phyloP scores from a whole-genome alignment of 2,797 vertebrate species.

The Schizopygopsis pylzovi region DNA sequence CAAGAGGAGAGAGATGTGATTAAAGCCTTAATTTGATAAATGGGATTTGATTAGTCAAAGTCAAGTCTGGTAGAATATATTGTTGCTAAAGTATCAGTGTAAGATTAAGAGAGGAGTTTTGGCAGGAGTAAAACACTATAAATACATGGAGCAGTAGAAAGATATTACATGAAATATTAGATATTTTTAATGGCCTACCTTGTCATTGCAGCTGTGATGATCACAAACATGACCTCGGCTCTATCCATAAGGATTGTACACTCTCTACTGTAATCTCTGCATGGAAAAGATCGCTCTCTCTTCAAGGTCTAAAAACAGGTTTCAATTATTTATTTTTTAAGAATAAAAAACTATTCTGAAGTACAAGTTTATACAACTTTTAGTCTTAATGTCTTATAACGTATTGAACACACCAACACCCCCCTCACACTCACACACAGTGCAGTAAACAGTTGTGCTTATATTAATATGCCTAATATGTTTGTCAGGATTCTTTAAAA shows the following conservation, averaged over 20 bases:
- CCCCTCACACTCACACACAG: too few species aligned
- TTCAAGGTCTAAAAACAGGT: background rate
- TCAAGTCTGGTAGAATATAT: background rate
- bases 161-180: background rate
- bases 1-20: background rate
- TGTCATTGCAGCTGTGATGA: slow-evolving; percentile 14
- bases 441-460: too few species aligned
- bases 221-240: slow-evolving; percentile 6
- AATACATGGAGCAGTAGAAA: slow-evolving; percentile 3
- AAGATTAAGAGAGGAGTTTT: background rate
- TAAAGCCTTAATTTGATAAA: slow-evolving; percentile 19
- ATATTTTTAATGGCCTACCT: background rate
- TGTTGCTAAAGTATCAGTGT: background rate
- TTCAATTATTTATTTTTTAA: background rate
- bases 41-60: background rate
- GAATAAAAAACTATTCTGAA: background rate
- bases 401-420: background rate
- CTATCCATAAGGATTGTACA: slow-evolving; percentile 5
- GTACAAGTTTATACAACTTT: background rate
- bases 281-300: background rate
- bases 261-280: background rate
- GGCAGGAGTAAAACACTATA: slow-evolving; percentile 13
- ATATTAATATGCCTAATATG: too few species aligned
- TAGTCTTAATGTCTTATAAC: background rate
- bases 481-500: too few species aligned